Conservation (phyloP, 2,888 invertebrate genomes). For the Baccha elongata region DNA sequence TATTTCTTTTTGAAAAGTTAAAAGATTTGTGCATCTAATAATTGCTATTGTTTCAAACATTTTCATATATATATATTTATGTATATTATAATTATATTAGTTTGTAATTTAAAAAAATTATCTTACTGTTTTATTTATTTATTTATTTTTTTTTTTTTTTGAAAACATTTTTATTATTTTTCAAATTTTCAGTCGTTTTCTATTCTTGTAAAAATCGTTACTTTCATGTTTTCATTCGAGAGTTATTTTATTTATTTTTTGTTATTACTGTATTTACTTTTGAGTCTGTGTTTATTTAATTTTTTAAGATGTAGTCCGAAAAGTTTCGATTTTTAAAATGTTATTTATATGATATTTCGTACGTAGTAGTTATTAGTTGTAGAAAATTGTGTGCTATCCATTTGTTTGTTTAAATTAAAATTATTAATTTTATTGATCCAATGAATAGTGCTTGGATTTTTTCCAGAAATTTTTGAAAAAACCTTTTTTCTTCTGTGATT, state of each 20-base stretch:
- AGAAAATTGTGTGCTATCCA: slow-evolving; percentile 40
- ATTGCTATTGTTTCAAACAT: slow-evolving; percentile 66
- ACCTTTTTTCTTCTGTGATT: slow-evolving; percentile 90
- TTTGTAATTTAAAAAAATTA: slow-evolving; percentile 14
- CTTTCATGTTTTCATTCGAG: slow-evolving; percentile 42
- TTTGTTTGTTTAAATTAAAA: slow-evolving; percentile 18
- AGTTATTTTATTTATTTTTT: slow-evolving; percentile 37
- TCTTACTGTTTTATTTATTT: slow-evolving; percentile 14
- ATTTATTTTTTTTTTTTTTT: slow-evolving; percentile 43
- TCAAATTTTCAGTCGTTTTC: slow-evolving; percentile 67
- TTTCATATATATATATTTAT: slow-evolving; percentile 38
- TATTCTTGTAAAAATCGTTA: slow-evolving; percentile 66
- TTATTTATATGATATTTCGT: slow-evolving; percentile 61
- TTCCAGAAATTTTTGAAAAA: slow-evolving; percentile 96
- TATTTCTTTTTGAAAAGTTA: slow-evolving; percentile 54
- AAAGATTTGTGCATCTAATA: slow-evolving; percentile 71
- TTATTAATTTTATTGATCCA: slow-evolving; percentile 87
- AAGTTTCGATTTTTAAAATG: slow-evolving; percentile 58
- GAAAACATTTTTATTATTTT: slow-evolving; percentile 58
- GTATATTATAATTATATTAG: slow-evolving; percentile 1
- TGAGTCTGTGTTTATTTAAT: slow-evolving; percentile 25
- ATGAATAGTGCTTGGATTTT: slow-evolving; percentile 92
- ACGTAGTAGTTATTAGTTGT: slow-evolving; percentile 62
- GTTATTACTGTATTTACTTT: slow-evolving; percentile 25
- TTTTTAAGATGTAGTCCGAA: slow-evolving; percentile 33